phyloP scores from a whole-genome alignment of 64 coral and sea anemone genomes.

The Hydrozoanthus tunicans region DNA sequence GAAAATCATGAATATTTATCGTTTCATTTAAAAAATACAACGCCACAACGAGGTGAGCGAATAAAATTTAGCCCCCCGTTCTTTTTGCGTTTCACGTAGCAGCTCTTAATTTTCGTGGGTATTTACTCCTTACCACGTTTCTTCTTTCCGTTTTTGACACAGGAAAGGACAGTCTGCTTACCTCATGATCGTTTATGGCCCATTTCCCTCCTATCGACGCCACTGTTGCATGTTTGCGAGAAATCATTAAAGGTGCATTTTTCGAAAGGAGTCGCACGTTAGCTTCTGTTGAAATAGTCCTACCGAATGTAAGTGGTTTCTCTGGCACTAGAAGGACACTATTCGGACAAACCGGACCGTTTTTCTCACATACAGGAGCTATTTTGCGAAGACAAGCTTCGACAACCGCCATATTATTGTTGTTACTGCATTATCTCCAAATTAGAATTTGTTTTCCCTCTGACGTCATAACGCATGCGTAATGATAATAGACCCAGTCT shows the following conservation, averaged over 20 bases:
- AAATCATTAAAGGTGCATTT: slow-evolving; percentile 86
- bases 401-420: slow-evolving; percentile 56
- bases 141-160: background rate
- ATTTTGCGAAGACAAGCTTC: slow-evolving; percentile 90
- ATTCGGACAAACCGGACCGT: slow-evolving; percentile 88
- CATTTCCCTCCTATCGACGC: slow-evolving; percentile 73
- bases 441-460: slow-evolving; percentile 59
- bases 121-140: too few relatives aligned
- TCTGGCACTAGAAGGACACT: slow-evolving; percentile 71
- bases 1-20: slow-evolving; percentile 57
- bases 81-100: background rate
- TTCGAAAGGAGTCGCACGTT: slow-evolving; percentile 82
- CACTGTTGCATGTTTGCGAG: slow-evolving; percentile 91
- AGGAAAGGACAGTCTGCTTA: slow-evolving; percentile 23
- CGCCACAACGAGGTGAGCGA: background rate
- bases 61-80: background rate
- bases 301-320: slow-evolving; percentile 83
- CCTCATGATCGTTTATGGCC: slow-evolving; percentile 89
- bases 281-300: slow-evolving; percentile 71
- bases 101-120: background rate
- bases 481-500: slow-evolving; percentile 9
- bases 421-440: slow-evolving; percentile 46
- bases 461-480: slow-evolving; percentile 59
- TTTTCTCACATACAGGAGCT: slow-evolving; percentile 77
- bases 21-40: slow-evolving; percentile 4